These are phyloP conservation scores for Tachysurus fulvidraco DNA, from an alignment of 2,113 vertebrate genomes.

Conservation along the genomic window DNA sequence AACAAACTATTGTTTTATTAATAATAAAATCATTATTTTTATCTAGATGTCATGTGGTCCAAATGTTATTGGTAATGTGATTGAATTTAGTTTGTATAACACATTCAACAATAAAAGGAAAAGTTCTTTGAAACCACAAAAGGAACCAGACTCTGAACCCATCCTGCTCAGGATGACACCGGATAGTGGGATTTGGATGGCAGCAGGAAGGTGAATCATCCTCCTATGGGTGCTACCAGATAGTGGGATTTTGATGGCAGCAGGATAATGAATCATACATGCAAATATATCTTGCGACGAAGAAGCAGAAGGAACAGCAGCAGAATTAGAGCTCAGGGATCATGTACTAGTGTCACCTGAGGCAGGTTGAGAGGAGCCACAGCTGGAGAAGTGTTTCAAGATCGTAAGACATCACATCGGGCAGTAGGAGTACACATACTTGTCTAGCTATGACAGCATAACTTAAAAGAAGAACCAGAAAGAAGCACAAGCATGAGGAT, in stretches of 20 bases:
- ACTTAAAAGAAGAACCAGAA: not conserved
- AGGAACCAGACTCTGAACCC: not conserved
- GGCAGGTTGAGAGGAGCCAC: not conserved
- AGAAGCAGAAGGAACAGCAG: constrained; percentile 2
- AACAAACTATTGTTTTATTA: not conserved
- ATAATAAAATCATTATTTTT: not conserved
- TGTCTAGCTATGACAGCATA: not conserved
- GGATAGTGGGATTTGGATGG: not conserved
- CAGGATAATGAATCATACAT: constrained; percentile 12
- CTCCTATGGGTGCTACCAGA: constrained; percentile 2
- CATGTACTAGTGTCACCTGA: not conserved
- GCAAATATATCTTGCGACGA: not conserved
- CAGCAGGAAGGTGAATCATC: constrained; percentile 19
- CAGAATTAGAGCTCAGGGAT: not conserved
- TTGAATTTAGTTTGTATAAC: not conserved
- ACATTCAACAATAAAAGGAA: not conserved
- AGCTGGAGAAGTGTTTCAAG: not conserved
- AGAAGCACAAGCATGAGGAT: not conserved
- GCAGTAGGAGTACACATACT: not conserved
- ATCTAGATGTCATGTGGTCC: not conserved
- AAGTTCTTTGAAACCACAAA: not conserved
- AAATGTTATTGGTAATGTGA: not conserved
- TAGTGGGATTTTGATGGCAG: constrained; percentile 18
- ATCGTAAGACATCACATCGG: not conserved
- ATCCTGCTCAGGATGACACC: constrained; percentile 5